Evolutionary conservation across 2,113 vertebrate species (phyloP), one percentile per base, ranked within the genome.

Genomic region (Probosciger aterrimus): DNA sequence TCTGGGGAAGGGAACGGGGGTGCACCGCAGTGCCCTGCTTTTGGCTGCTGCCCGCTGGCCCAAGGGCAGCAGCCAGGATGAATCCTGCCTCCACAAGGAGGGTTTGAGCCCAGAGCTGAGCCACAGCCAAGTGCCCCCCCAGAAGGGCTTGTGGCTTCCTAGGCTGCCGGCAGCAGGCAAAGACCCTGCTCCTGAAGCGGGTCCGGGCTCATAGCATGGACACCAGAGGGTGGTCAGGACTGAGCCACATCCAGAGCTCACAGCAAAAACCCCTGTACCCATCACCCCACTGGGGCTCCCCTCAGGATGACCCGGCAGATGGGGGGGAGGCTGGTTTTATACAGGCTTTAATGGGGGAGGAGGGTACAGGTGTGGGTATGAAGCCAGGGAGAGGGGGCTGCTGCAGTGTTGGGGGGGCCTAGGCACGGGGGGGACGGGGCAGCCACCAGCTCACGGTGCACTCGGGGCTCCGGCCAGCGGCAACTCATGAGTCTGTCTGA

Each of bases 261-360:
- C 17, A 44, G 18, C 57, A n/a, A 23, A 59, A 33, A 24, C 47
- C 53, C 37, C 30, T 25, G n/a, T 63, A 9, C 60, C 60, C 62
- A 53, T 12, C 0, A 0, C n/a, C 28, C 50, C 14, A 0, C 0
- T 16, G 31, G 20, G 19, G 18, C 8, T 39, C 6, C 31, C 15
- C 16, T 30, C 3, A 2, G 2, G 10, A 62, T 1, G 10, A 59
- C 4, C 19, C 41, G 85, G 47, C 39, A 93, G 63, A 53, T 27
- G 25, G 59, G 13, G 18, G 2, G 19, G 73, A 25, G 12, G 6
- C 39, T 83, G 37, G 1, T 76, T 92, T 93, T 83, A 82, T 20
- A 52, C 2, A 4, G 92, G 31, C 59, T 97, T 97, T 94, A 95
- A 90, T 93, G 2, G 7, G 47, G 53, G 31, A 0, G 2, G 20